phyloP scores from a whole-genome alignment of 2,113 vertebrate genomes.

The Menura novaehollandiae region DNA sequence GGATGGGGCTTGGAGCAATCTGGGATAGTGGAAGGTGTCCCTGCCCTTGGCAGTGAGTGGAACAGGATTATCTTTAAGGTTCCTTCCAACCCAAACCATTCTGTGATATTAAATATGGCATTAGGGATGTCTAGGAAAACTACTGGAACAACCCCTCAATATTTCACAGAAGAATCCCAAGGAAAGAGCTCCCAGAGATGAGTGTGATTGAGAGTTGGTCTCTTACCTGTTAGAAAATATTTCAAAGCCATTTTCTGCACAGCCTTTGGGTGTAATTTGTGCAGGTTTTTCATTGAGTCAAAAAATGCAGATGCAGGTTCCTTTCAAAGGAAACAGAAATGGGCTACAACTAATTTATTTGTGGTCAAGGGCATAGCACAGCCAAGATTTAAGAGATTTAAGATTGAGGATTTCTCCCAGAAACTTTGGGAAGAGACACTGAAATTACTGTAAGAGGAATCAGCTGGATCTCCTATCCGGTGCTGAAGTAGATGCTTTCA shows the following conservation, averaged over 20 bases:
- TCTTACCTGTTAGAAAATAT: neutral
- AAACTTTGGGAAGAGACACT: neutral
- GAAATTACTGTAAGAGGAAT: neutral
- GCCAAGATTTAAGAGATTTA: neutral
- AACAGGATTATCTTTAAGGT: accelerated
- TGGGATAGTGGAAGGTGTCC: neutral
- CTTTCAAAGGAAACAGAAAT: neutral
- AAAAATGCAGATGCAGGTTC: neutral
- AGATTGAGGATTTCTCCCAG: neutral
- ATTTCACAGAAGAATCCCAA: neutral
- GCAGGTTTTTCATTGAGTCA: neutral
- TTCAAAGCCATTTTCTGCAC: neutral
- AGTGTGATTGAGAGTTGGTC: neutral
- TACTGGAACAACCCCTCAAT: neutral
- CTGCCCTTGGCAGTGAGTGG: neutral
- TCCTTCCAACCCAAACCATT: neutral
- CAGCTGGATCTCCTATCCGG: neutral
- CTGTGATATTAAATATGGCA: neutral
- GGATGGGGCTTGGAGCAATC: accelerated
- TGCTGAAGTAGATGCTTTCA: neutral
- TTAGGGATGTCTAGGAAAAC: neutral
- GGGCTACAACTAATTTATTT: neutral
- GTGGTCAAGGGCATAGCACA: neutral
- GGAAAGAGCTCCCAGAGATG: neutral
- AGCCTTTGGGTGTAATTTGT: neutral